These are phyloP conservation scores for Steinernema feltiae DNA, from an alignment of 1,140 invertebrate genomes.

Conservation along the genomic window DNA sequence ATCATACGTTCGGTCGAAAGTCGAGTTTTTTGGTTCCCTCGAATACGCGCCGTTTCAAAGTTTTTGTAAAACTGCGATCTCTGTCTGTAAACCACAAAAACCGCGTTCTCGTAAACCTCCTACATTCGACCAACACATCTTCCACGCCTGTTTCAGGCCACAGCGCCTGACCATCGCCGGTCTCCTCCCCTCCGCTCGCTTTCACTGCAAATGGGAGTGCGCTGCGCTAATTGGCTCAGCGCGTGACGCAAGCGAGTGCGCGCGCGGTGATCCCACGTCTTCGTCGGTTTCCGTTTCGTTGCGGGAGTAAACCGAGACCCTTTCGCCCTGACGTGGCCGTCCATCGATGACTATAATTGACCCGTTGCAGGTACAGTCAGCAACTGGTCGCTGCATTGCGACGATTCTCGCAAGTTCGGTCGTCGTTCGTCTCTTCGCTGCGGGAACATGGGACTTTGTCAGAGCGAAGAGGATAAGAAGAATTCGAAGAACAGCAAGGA, in stretches of 20 bases:
- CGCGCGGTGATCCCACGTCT: not conserved
- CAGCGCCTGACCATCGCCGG: no score
- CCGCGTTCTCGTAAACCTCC: no score
- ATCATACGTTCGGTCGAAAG: no score
- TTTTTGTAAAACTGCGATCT: no score
- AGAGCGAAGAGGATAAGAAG: conserved; percentile 34
- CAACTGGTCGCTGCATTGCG: not conserved
- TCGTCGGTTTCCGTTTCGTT: not conserved
- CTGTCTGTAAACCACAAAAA: no score
- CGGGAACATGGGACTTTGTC: conserved; percentile 35
- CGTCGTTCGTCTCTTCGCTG: not conserved
- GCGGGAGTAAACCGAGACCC: not conserved
- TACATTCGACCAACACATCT: no score
- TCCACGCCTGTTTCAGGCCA: no score
- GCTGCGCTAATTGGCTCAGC: not conserved
- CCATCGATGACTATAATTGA: not conserved
- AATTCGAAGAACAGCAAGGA: conserved; percentile 27
- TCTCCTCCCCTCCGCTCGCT: no score
- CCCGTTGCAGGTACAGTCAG: not conserved
- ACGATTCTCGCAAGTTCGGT: not conserved
- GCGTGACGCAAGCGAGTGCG: not conserved
- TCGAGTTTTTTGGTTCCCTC: no score
- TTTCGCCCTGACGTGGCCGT: not conserved
- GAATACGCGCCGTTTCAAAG: no score
- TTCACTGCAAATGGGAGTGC: no score